Conservation (phyloP, 2,888 invertebrate species). For the Polydrusus cervinus region DNA sequence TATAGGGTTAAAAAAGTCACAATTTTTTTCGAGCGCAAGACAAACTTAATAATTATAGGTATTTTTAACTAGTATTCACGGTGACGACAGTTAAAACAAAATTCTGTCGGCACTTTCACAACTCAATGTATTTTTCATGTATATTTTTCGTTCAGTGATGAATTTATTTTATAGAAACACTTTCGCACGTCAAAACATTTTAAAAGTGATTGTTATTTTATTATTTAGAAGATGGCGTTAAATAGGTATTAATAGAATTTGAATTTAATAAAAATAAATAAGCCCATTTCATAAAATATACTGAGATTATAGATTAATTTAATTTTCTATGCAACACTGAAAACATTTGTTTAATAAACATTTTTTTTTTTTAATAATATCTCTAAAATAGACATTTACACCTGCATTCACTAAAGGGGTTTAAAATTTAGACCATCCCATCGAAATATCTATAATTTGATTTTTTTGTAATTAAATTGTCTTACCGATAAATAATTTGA, state of each 20-base stretch:
- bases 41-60: not conserved
- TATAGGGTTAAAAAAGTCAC: no score
- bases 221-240: not conserved
- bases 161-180: conserved; percentile 17
- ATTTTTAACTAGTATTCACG: not conserved
- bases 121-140: conserved; percentile 19
- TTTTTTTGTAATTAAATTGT: no score
- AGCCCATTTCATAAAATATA: not conserved
- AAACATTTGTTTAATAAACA: no score
- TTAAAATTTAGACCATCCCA: no score
- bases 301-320: not conserved
- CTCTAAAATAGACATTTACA: no score
- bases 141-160: conserved; percentile 11
- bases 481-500: no score
- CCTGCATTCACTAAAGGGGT: no score
- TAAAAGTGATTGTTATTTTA: conserved; percentile 15
- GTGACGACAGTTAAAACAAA: conserved; percentile 16
- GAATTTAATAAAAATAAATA: not conserved
- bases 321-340: no score
- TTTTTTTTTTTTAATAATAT: no score
- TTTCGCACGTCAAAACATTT: conserved; percentile 16
- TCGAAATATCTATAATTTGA: no score
- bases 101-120: conserved; percentile 4
- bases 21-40: no score
- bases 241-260: conserved; percentile 1